Evolutionary conservation across 2,113 vertebrate genomes (phyloP).

Genomic region (Ranitomeya variabilis): DNA sequence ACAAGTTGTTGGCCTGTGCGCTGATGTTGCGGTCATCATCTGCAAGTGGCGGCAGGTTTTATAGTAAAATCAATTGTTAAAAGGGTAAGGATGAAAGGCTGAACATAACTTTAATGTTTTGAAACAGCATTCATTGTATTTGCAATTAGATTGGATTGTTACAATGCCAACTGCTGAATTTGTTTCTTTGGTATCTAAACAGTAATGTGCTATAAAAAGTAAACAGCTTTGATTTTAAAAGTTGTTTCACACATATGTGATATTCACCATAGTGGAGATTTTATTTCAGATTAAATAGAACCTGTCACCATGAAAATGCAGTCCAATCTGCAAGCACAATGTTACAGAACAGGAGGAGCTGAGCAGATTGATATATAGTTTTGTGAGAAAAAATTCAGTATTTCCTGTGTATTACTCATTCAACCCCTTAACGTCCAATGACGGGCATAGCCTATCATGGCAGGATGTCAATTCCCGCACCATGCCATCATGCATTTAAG

Average conservation of each 20-base stretch:
- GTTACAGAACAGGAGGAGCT: too few species aligned
- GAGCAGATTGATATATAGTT: too few species aligned
- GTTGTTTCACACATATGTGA: conserved; percentile 23
- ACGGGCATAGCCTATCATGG: too few species aligned
- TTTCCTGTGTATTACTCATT: too few species aligned
- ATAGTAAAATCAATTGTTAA: conserved; percentile 54
- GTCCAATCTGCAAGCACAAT: too few species aligned
- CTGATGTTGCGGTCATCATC: conserved; percentile 53
- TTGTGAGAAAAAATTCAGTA: too few species aligned
- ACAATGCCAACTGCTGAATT: conserved; percentile 55
- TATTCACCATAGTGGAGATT: neutral
- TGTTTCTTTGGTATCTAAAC: conserved; percentile 36
- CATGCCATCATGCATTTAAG: too few species aligned
- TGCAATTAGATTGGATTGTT: conserved; percentile 59
- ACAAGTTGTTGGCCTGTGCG: conserved; percentile 35
- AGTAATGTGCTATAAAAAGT: conserved; percentile 40
- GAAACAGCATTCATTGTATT: conserved; percentile 54
- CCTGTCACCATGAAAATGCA: too few species aligned
- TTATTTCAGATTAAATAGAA: neutral
- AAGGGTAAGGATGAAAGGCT: conserved; percentile 53
- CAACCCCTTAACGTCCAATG: too few species aligned
- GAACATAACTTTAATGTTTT: conserved; percentile 57
- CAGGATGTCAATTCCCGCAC: too few species aligned
- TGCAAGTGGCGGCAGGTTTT: conserved; percentile 50
- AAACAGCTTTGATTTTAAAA: conserved; percentile 37